Evolutionary conservation across 2,797 vertebrate genomes (phyloP).

Genomic region (Coracias cyanogaster): DNA sequence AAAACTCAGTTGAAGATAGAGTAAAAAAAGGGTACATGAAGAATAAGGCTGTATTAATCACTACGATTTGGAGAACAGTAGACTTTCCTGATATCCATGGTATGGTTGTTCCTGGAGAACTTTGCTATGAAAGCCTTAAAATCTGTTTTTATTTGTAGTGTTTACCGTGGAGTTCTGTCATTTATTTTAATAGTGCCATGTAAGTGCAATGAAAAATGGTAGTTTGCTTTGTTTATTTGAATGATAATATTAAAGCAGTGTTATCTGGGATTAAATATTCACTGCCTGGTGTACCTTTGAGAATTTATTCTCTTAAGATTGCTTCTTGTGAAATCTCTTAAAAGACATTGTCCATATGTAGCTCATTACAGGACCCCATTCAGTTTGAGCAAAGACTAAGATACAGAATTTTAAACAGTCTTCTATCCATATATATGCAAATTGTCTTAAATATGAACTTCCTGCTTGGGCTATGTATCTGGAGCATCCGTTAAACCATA

Average conservation of each 20-base stretch:
- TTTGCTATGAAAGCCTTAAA: not conserved
- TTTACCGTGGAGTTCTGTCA: not conserved
- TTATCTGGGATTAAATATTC: not conserved
- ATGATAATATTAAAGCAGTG: not conserved
- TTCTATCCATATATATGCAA: not conserved
- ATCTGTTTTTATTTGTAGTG: not conserved
- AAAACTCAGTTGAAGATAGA: not conserved
- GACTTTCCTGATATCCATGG: not conserved
- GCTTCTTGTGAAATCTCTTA: not conserved
- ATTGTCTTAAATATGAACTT: not conserved
- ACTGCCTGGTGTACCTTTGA: not conserved
- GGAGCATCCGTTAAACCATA: not conserved
- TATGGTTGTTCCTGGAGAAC: not conserved
- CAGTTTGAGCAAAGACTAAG: not conserved
- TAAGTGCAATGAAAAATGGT: not conserved
- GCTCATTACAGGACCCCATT: not conserved
- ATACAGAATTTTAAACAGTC: not conserved
- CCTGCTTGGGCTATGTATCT: not conserved
- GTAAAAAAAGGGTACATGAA: not conserved
- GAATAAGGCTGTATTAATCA: not conserved
- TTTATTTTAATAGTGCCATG: not conserved
- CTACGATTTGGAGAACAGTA: not conserved
- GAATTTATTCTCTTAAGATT: not conserved
- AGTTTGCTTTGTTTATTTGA: not conserved
- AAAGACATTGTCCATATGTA: not conserved